These are phyloP conservation scores for Tachina fera DNA, from an alignment of 2,888 invertebrate genomes.

Conservation along the genomic window DNA sequence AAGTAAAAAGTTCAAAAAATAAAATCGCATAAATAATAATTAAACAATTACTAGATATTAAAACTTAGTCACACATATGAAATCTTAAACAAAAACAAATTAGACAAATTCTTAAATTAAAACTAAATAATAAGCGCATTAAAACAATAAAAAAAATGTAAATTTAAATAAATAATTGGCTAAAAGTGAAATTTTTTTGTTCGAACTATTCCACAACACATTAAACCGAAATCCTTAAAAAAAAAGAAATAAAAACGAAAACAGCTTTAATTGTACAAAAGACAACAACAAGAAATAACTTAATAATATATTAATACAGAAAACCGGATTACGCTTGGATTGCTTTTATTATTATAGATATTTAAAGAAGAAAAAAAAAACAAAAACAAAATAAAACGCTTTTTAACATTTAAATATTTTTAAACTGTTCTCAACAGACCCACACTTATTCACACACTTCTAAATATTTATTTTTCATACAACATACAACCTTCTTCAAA, in stretches of 20 bases:
- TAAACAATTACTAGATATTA: conserved; percentile 41
- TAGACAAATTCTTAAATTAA: conserved; percentile 37
- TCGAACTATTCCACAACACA: conserved; percentile 5
- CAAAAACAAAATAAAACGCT: conserved; percentile 26
- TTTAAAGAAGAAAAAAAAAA: too few species aligned
- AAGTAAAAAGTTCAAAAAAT: not conserved
- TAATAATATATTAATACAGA: not conserved
- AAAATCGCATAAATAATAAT: conserved; percentile 21
- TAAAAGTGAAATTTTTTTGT: conserved; percentile 29
- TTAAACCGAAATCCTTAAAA: conserved; percentile 7
- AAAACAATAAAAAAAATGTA: conserved; percentile 19
- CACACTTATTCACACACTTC: conserved; percentile 46
- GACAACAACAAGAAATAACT: not conserved
- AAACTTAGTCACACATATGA: conserved; percentile 38
- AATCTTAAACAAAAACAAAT: conserved; percentile 30
- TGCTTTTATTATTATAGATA: conserved; percentile 56
- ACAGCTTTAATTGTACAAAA: conserved; percentile 43
- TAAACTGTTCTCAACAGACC: conserved; percentile 14
- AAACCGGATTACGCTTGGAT: conserved; percentile 64
- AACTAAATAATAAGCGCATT: conserved; percentile 18
- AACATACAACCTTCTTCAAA: not conserved
- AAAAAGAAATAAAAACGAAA: conserved; percentile 25
- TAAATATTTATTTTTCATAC: conserved; percentile 25
- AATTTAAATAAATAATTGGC: conserved; percentile 45
- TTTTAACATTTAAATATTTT: conserved; percentile 41